Conservation (phyloP, 2,797 vertebrate genomes). For the Falco cherrug region DNA sequence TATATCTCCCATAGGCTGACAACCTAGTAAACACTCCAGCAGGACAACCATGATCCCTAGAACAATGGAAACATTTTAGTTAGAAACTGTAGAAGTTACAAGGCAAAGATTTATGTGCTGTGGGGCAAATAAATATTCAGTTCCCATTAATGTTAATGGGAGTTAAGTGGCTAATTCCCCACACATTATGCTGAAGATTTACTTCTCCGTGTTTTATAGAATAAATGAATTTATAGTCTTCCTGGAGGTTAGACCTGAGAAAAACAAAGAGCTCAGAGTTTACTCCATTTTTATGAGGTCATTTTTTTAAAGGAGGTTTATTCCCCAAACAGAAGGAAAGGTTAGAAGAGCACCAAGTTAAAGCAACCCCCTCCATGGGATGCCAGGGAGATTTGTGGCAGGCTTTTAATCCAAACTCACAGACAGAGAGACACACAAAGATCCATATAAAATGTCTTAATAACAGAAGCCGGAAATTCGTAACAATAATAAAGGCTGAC, state of each 20-base stretch:
- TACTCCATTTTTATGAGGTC: conserved; percentile 61
- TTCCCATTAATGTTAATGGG: conserved; percentile 73
- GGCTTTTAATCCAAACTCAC: conserved; percentile 45
- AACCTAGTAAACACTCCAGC: conserved; percentile 64
- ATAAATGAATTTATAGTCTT: conserved; percentile 71
- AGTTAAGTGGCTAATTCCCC: conserved; percentile 75
- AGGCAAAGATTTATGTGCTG: conserved; percentile 67
- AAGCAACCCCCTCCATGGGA: conserved; percentile 38
- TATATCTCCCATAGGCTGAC: conserved; percentile 56
- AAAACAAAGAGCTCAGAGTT: conserved; percentile 65
- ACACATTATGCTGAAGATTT: conserved; percentile 68
- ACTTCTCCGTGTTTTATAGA: conserved; percentile 67
- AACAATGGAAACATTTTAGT: conserved; percentile 74
- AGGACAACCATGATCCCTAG: conserved; percentile 57
- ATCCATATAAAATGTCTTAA: conserved; percentile 58
- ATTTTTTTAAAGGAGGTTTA: conserved; percentile 55
- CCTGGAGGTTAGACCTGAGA: conserved; percentile 60
- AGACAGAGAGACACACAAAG: not conserved
- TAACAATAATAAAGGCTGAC: conserved; percentile 67
- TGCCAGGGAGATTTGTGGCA: conserved; percentile 66
- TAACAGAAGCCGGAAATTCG: conserved; percentile 70
- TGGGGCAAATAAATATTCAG: conserved; percentile 74
- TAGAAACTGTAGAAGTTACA: conserved; percentile 72
- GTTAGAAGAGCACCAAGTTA: conserved; percentile 56
- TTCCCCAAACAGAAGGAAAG: conserved; percentile 63